A percentile compares a stretch with the other conserved stretches of the same genome.
Evolutionary conservation across 1,140 invertebrate species (phyloP).

Genomic region (Nautilus pompilius): DNA sequence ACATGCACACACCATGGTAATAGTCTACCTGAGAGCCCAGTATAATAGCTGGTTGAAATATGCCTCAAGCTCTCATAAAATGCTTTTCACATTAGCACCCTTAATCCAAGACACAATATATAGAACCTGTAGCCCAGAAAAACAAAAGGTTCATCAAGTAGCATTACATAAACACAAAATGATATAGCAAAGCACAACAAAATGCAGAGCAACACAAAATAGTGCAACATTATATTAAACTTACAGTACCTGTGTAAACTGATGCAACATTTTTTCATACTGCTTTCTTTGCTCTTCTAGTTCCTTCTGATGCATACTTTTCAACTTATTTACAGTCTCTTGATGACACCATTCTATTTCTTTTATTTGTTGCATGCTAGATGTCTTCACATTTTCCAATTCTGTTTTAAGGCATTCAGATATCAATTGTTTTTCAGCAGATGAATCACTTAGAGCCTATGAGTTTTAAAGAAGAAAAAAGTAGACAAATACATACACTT

Average conservation of each 20-base stretch:
- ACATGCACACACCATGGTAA: too few relatives aligned
- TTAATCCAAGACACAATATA: too few relatives aligned
- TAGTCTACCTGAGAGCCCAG: too few relatives aligned
- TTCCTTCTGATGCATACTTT: constrained; percentile 20
- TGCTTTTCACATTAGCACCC: too few relatives aligned
- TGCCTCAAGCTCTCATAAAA: too few relatives aligned
- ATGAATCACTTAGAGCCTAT: constrained; percentile 46
- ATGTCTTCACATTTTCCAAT: constrained; percentile 29
- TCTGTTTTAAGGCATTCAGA: constrained; percentile 42
- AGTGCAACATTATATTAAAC: not conserved
- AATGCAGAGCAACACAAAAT: not conserved
- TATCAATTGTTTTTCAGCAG: constrained; percentile 44
- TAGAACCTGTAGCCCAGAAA: too few relatives aligned
- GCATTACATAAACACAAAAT: too few relatives aligned
- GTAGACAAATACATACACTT: not conserved
- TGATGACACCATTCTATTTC: constrained; percentile 24
- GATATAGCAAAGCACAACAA: too few relatives aligned
- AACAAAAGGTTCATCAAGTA: too few relatives aligned
- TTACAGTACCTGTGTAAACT: constrained; percentile 33
- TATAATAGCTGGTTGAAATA: too few relatives aligned
- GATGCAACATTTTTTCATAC: constrained; percentile 25
- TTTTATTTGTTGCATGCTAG: constrained; percentile 24
- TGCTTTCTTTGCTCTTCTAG: constrained; percentile 23
- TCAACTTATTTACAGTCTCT: constrained; percentile 20
- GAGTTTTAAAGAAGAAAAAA: constrained; percentile 3